Percentiles rank a stretch among this genome's conserved stretches.
Conservation (phyloP, 2,113 vertebrate genomes). For the Prionailurus viverrinus region DNA sequence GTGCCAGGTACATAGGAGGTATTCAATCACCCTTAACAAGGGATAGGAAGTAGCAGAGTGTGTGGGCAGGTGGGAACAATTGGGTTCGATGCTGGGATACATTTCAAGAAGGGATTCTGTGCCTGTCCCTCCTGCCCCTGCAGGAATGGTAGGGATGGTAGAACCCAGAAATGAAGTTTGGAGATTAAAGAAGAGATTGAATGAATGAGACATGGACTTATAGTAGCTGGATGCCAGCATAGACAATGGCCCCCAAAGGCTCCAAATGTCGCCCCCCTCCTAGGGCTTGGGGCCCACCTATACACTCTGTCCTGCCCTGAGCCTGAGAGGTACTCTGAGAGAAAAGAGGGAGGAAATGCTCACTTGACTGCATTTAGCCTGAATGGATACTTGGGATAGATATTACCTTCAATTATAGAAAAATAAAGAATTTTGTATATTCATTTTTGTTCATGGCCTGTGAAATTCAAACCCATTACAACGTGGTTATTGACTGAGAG, state of each 20-base stretch:
- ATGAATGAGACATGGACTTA: background rate
- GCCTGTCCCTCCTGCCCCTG: background rate
- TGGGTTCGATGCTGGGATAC: background rate
- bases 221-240: background rate
- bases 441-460: conserved; percentile 1
- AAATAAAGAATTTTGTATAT: conserved; percentile 18
- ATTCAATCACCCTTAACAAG: background rate
- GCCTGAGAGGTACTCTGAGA: background rate
- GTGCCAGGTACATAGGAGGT: background rate
- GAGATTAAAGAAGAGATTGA: background rate
- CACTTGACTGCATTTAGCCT: background rate
- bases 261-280: background rate
- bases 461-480: conserved; percentile 7
- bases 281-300: background rate
- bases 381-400: background rate
- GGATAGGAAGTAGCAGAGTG: background rate
- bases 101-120: background rate
- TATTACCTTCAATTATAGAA: background rate
- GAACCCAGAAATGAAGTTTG: background rate
- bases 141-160: background rate
- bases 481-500: background rate
- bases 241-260: background rate
- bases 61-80: background rate
- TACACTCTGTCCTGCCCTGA: background rate
- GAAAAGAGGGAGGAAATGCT: background rate